phyloP scores from a whole-genome alignment of 2,888 invertebrate species.

The Tupiocoris notatus region DNA sequence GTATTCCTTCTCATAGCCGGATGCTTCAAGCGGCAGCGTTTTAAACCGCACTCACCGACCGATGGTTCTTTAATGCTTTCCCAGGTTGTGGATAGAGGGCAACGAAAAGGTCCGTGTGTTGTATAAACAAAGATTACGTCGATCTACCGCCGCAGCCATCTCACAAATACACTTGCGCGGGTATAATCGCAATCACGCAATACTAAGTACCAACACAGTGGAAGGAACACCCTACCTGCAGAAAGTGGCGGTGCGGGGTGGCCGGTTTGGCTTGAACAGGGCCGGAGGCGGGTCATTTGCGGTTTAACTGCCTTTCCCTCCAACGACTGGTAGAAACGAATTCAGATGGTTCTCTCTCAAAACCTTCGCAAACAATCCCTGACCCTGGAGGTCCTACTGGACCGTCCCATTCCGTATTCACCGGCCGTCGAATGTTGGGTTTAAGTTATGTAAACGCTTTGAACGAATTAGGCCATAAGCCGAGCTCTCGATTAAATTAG shows the following conservation, averaged over 20 bases:
- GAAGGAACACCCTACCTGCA: too few relatives aligned
- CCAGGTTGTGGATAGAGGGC: not conserved
- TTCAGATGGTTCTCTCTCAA: conserved; percentile 20
- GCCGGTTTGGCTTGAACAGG: too few relatives aligned
- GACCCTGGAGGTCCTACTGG: not conserved
- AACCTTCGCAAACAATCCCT: conserved; percentile 18
- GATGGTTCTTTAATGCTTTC: not conserved
- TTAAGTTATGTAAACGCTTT: not conserved
- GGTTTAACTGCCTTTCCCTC: conserved; percentile 21
- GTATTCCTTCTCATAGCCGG: not conserved
- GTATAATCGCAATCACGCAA: not conserved
- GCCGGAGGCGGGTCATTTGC: conserved; percentile 32
- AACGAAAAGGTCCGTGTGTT: not conserved
- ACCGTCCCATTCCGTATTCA: not conserved
- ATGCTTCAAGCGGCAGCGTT: not conserved
- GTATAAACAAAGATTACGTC: conserved; percentile 35
- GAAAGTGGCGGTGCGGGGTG: not conserved
- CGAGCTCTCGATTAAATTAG: not conserved
- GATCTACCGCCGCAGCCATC: not conserved
- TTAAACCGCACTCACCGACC: not conserved
- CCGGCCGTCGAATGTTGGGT: not conserved
- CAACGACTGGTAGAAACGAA: conserved; percentile 17
- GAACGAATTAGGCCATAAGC: not conserved
- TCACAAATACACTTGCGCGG: not conserved
- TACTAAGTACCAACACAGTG: too few relatives aligned